These are phyloP conservation scores for Anguilla japonica DNA, from an alignment of 2,113 vertebrate species.

Conservation along the genomic window DNA sequence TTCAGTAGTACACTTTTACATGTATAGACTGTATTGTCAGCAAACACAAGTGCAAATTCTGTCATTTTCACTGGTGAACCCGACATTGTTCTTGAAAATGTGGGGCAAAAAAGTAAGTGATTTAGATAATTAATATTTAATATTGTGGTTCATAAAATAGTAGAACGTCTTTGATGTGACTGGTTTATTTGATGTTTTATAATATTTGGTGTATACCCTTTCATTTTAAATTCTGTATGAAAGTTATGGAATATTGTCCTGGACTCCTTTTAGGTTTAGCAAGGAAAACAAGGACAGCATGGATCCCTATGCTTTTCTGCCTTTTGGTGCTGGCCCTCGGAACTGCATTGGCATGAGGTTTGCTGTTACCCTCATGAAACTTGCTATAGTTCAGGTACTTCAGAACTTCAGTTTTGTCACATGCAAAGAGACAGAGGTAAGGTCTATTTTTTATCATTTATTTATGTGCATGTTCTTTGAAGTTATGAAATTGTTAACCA, in stretches of 20 bases:
- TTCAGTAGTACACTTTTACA: too few relatives aligned
- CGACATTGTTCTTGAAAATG: too few relatives aligned
- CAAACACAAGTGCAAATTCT: too few relatives aligned
- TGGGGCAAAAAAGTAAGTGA: too few relatives aligned
- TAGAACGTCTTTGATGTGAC: too few relatives aligned
- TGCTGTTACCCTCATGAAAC: slow-evolving; percentile 46
- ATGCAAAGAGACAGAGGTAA: slow-evolving; percentile 39
- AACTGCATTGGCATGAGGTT: slow-evolving; percentile 57
- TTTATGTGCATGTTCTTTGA: background rate
- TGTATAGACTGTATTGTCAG: too few relatives aligned
- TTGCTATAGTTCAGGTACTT: slow-evolving; percentile 41
- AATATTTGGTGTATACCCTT: too few relatives aligned
- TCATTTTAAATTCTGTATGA: background rate
- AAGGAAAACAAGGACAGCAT: slow-evolving; percentile 41
- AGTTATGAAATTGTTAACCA: background rate
- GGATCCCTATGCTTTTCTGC: slow-evolving; percentile 45
- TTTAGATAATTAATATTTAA: too few relatives aligned
- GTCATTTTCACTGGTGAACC: too few relatives aligned
- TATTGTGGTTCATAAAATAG: too few relatives aligned
- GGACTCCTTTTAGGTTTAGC: slow-evolving; percentile 40
- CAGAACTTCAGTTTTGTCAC: slow-evolving; percentile 33
- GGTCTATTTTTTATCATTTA: background rate
- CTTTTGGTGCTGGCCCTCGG: slow-evolving; percentile 56
- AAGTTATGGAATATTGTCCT: background rate
- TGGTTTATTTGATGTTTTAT: too few relatives aligned